Evolutionary conservation across 2,113 vertebrate species (phyloP).

Genomic region (Petromus typicus): DNA sequence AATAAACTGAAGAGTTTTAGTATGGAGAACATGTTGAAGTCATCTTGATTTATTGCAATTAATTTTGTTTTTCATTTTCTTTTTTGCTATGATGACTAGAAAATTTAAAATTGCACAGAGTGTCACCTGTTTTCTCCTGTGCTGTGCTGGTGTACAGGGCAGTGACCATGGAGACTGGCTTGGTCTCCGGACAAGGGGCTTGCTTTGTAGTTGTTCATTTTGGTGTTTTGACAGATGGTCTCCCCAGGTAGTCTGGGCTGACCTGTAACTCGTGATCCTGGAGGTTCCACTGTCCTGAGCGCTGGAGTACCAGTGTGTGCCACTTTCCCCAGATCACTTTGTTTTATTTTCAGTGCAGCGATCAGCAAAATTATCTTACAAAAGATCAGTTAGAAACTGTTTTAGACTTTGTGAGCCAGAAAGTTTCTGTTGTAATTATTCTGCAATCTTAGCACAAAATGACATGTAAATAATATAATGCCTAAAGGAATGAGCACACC

Average conservation of each 20-base stretch:
- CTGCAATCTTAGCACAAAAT: neutral
- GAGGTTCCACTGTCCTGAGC: neutral
- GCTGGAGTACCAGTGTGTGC: too few species aligned
- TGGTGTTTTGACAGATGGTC: neutral
- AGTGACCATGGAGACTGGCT: neutral
- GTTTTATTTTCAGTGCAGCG: constrained; percentile 23
- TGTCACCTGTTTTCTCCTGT: neutral
- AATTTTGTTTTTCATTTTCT: constrained; percentile 24
- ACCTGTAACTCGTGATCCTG: neutral
- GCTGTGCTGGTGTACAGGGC: neutral
- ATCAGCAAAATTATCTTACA: neutral
- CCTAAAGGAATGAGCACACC: neutral
- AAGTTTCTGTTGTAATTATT: neutral
- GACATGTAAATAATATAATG: neutral
- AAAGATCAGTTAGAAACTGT: constrained; percentile 31
- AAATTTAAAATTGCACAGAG: neutral
- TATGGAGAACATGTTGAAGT: neutral
- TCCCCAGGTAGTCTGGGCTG: neutral
- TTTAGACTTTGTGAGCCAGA: neutral
- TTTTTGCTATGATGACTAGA: neutral
- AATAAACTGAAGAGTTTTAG: neutral
- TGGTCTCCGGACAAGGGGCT: neutral
- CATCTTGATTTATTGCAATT: neutral
- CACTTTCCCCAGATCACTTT: neutral
- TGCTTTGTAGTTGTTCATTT: neutral